A percentile compares a stretch with the other conserved stretches of the same genome.
Conservation (phyloP, 2,888 invertebrate species). For the Apocheima hispidaria region DNA sequence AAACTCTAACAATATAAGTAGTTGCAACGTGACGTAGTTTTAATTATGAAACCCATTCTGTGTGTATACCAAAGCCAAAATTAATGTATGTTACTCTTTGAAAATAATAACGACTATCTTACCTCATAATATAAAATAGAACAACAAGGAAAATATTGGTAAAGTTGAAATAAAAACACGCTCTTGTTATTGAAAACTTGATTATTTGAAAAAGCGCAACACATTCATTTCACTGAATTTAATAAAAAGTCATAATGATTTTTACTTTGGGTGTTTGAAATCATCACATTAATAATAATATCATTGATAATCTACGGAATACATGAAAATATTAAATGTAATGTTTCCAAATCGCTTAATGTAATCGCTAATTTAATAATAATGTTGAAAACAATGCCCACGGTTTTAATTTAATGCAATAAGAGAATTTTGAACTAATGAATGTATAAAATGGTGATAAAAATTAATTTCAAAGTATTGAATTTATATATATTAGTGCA, state of each 20-base stretch:
- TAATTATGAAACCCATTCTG: no score
- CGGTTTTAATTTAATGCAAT: conserved; percentile 23
- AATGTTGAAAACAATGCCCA: conserved; percentile 55
- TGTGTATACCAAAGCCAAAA: no score
- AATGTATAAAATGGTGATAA: conserved; percentile 4
- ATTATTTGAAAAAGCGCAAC: conserved; percentile 83
- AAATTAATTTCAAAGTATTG: conserved; percentile 2
- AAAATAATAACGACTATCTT: not conserved
- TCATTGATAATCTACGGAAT: conserved; percentile 24
- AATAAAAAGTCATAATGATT: conserved; percentile 39
- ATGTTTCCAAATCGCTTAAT: conserved; percentile 31
- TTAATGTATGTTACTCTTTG: no score
- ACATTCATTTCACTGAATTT: conserved; percentile 62
- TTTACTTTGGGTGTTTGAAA: conserved; percentile 41
- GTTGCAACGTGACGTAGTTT: conserved; percentile 48
- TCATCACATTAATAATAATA: conserved; percentile 35
- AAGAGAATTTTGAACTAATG: not conserved
- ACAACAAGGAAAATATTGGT: not conserved
- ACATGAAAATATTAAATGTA: conserved; percentile 18
- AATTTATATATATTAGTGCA: conserved; percentile 35
- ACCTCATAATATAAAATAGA: not conserved
- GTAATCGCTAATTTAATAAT: not conserved
- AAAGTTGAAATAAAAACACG: conserved; percentile 73
- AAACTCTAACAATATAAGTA: not conserved
- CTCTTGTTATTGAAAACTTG: conserved; percentile 77